Evolutionary conservation across 1,140 invertebrate genomes (phyloP), one percentile per base, ranked within the genome.

Genomic region (Drosophila cardini): DNA sequence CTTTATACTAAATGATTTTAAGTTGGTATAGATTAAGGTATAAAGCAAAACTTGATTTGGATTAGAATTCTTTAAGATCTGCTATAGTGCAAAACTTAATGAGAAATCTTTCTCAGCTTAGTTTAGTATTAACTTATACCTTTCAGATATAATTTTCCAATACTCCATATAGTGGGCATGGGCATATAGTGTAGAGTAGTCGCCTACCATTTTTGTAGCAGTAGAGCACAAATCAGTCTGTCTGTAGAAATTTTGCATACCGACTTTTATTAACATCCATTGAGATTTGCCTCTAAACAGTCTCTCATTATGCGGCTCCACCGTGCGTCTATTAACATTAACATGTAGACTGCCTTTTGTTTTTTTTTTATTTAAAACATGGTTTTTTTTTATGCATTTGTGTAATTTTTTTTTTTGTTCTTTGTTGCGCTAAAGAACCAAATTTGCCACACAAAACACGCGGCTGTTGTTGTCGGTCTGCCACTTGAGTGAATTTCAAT

Each of bases 401-500:
- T 10, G 10, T 10, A 30, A 16, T 16, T 48, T 10, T 10, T 55
- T 69, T 46, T 57, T 30, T 57, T 53, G 21, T 34, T 65, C 64
- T 70, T 75, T 67, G 52, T 58, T 55, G 10, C 18, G 46, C 60
- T 70, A 71, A 72, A 83, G 83, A 86, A 79, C 72, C 76, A 32
- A 87, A 86, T 79, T 82, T 87, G 76, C 79, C 83, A 82, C 82
- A 85, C 74, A 84, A 86, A 87, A 72, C 65, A 63, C 67, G 50
- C 40, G 32, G 40, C 61, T 38, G 64, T 46, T 69, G 76, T 63
- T 64, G 76, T 68, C 67, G 82, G 83, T 86, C 79, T 86, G 83
- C 83, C 83, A 86, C 84, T 86, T 86, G 79, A 86, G 69, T 86
- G 83, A 86, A 89, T 86, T 86, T 86, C 83, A 86, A 86, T 86